Percentiles rank a stretch among this genome's conserved stretches.
Conservation (phyloP, 2,797 vertebrate species). For the Todus mexicanus region DNA sequence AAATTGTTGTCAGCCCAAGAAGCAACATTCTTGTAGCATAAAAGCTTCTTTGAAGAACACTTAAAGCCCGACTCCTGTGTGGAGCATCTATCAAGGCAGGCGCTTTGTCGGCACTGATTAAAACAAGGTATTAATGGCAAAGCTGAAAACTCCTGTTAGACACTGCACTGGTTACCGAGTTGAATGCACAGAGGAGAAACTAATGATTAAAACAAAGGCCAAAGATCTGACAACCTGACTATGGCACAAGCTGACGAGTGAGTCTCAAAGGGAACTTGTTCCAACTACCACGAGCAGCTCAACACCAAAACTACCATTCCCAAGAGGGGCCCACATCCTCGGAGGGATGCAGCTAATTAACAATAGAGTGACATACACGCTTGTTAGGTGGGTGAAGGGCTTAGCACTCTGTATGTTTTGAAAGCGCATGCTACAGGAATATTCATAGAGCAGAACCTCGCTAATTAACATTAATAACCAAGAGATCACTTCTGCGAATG, state of each 20-base stretch:
- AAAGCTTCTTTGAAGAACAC: neutral
- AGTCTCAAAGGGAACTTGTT: neutral
- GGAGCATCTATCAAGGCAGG: neutral
- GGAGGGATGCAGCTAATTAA: neutral
- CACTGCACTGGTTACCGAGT: neutral
- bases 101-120: neutral
- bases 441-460: neutral
- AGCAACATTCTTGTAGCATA: neutral
- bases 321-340: neutral
- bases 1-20: neutral
- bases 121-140: neutral
- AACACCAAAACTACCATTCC: neutral
- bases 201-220: neutral
- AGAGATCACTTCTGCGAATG: neutral
- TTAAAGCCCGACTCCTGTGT: neutral
- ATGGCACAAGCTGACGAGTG: rapidly evolving
- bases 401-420: neutral
- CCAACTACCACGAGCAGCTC: neutral
- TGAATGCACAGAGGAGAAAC: neutral
- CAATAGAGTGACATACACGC: neutral
- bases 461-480: neutral
- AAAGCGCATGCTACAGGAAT: neutral
- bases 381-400: neutral
- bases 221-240: neutral
- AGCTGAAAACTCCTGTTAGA: neutral